These are phyloP conservation scores for Dynastes tityus DNA, from an alignment of 2,888 invertebrate genomes.

Conservation along the genomic window DNA sequence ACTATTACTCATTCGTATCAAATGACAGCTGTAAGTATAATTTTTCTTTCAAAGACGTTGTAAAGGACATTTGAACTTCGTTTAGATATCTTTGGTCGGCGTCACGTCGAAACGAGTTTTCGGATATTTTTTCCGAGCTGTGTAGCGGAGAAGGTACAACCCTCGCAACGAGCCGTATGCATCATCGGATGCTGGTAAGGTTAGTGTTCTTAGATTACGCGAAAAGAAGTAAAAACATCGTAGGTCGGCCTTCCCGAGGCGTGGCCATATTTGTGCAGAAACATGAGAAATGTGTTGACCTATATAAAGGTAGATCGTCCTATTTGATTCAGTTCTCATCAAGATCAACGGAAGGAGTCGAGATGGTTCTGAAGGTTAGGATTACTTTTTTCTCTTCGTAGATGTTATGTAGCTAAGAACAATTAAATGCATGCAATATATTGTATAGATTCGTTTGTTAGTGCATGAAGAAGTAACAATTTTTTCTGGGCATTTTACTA, in stretches of 20 bases:
- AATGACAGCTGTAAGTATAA: slow-evolving; percentile 9
- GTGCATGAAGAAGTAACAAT: not conserved
- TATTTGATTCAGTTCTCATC: slow-evolving; percentile 43
- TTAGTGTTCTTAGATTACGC: slow-evolving; percentile 43
- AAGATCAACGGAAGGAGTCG: slow-evolving; percentile 45
- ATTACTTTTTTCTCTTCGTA: not conserved
- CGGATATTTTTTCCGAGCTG: slow-evolving; percentile 3
- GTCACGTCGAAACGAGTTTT: slow-evolving; percentile 24
- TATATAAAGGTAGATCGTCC: slow-evolving; percentile 56
- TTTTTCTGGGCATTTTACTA: not conserved
- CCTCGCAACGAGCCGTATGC: slow-evolving; percentile 27
- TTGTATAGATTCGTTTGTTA: too few relatives aligned
- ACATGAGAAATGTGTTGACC: slow-evolving; percentile 52
- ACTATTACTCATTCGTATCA: slow-evolving; percentile 38
- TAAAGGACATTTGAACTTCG: slow-evolving; percentile 31
- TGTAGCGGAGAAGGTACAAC: slow-evolving; percentile 29
- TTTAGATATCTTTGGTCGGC: slow-evolving; percentile 11
- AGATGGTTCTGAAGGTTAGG: slow-evolving; percentile 56
- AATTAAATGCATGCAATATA: too few relatives aligned
- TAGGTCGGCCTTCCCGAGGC: slow-evolving; percentile 56
- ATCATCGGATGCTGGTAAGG: slow-evolving; percentile 31
- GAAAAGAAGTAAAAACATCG: slow-evolving; percentile 52
- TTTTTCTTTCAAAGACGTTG: not conserved
- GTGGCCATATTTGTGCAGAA: slow-evolving; percentile 54
- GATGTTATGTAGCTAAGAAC: not conserved